A percentile compares a stretch with the other conserved stretches of the same genome.
Evolutionary conservation across 2,888 invertebrate species (phyloP).

Genomic region (Archaeoteleia sp.): DNA sequence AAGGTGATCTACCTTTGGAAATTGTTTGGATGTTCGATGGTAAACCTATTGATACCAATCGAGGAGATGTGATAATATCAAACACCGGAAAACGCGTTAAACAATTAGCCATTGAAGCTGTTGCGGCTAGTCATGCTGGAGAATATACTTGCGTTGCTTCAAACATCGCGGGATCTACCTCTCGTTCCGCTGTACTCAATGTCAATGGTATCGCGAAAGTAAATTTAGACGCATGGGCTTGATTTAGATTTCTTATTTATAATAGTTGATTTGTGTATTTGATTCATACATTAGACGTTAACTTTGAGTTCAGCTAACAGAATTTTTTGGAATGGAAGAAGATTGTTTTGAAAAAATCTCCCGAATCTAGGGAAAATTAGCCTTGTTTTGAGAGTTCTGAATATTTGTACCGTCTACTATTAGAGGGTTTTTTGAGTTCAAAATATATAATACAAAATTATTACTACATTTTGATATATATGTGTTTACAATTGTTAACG

Average conservation of each 20-base stretch:
- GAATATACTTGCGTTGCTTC: slow-evolving; percentile 76
- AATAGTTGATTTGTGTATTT: no score
- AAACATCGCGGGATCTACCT: slow-evolving; percentile 75
- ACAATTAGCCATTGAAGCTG: slow-evolving; percentile 81
- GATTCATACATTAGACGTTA: no score
- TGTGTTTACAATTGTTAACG: not conserved
- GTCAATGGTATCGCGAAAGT: slow-evolving; percentile 74
- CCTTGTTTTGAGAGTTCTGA: no score
- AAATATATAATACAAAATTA: no score
- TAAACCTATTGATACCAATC: slow-evolving; percentile 62
- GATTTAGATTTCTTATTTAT: no score
- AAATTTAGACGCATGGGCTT: slow-evolving; percentile 24
- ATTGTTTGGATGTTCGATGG: slow-evolving; percentile 83
- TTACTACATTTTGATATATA: no score
- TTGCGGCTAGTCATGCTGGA: slow-evolving; percentile 76
- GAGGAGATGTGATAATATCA: slow-evolving; percentile 63
- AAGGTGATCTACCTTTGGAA: slow-evolving; percentile 86
- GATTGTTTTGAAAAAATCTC: no score
- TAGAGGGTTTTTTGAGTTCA: no score
- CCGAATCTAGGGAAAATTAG: no score
- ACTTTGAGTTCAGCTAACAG: no score
- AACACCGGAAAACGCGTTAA: slow-evolving; percentile 68
- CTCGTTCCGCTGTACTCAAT: slow-evolving; percentile 74
- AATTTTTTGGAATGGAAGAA: no score
- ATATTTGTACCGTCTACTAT: no score